phyloP scores from a whole-genome alignment of 1,140 invertebrate genomes.

The Diorhabda elongata region DNA sequence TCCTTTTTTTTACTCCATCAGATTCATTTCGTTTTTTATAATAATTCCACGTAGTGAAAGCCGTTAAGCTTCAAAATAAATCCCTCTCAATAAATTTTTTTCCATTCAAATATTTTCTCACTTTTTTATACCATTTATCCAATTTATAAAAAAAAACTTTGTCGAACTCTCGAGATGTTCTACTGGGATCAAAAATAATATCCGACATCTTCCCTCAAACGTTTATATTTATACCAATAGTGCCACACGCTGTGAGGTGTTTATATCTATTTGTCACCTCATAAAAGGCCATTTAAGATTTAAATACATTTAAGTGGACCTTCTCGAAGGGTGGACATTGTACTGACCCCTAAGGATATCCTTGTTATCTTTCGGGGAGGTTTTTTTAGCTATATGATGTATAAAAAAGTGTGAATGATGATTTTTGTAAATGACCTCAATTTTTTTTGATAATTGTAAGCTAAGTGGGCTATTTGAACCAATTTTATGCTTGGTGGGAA shows the following conservation, averaged over 20 bases:
- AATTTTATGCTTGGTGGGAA: neutral
- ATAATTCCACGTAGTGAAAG: too few relatives aligned
- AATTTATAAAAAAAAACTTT: too few relatives aligned
- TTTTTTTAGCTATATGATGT: neutral
- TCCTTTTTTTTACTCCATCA: too few relatives aligned
- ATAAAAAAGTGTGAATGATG: neutral
- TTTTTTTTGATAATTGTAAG: neutral
- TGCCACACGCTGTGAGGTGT: conserved; percentile 20
- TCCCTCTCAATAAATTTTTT: too few relatives aligned
- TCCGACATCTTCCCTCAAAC: neutral
- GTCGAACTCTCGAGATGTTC: too few relatives aligned
- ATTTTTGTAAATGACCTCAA: neutral
- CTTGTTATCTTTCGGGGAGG: neutral
- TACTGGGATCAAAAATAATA: neutral
- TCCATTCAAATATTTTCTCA: too few relatives aligned
- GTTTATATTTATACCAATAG: conserved; percentile 15
- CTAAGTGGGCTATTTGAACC: neutral
- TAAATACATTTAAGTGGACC: conserved; percentile 19
- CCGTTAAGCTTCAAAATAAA: too few relatives aligned
- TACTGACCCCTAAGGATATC: neutral
- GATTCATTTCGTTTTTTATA: too few relatives aligned
- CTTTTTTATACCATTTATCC: too few relatives aligned
- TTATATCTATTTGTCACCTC: conserved; percentile 22
- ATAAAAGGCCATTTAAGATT: conserved; percentile 11
- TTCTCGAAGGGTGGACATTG: neutral